These are phyloP conservation scores for Clytia hemisphaerica DNA, from an alignment of 30 jellyfish, hydroid and myxozoan genomes.

Conservation along the genomic window DNA sequence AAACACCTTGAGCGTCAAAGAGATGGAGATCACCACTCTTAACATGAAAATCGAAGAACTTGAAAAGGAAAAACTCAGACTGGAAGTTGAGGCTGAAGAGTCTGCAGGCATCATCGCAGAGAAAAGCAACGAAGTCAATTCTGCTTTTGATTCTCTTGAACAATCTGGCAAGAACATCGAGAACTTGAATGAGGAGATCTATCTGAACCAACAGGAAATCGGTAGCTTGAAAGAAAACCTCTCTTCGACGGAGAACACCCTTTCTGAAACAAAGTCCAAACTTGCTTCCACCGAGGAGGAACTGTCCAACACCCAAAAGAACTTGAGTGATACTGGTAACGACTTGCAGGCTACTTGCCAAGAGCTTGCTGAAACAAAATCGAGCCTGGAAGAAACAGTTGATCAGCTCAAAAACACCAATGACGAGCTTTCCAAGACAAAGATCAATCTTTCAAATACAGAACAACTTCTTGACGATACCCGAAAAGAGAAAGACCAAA, in stretches of 20 bases:
- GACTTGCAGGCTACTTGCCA: neutral
- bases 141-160: neutral
- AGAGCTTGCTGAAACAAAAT: neutral
- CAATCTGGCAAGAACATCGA: neutral
- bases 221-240: neutral
- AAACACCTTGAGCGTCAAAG: neutral
- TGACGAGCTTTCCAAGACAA: neutral
- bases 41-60: neutral
- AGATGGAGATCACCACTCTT: neutral
- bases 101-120: neutral
- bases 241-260: neutral
- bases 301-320: no score
- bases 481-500: no score
- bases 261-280: no score
- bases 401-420: neutral
- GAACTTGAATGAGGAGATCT: neutral
- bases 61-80: neutral
- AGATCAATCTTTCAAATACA: no score
- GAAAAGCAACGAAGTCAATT: neutral
- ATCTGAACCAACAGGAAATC: neutral
- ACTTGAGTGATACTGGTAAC: no score
- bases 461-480: no score
- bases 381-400: neutral
- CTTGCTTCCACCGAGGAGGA: no score
- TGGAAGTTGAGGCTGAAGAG: conserved; percentile 1